A percentile compares a stretch with the other conserved stretches of the same genome.
Evolutionary conservation across 2,888 invertebrate genomes (phyloP).

Genomic region (Andrena camellia): DNA sequence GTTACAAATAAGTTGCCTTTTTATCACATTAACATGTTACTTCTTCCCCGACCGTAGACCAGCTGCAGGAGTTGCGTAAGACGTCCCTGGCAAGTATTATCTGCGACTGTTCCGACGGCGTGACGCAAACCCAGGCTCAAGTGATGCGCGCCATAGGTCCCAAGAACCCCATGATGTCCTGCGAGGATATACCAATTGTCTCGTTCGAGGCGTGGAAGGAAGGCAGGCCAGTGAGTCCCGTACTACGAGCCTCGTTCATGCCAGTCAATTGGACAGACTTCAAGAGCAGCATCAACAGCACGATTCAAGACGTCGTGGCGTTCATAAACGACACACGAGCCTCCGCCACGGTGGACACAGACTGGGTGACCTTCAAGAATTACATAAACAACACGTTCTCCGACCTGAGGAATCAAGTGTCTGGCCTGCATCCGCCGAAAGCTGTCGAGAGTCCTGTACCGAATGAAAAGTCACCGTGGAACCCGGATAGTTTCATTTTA

Average conservation of each 20-base stretch:
- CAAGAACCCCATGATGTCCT: conserved; percentile 88
- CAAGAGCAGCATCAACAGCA: conserved; percentile 71
- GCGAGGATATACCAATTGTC: conserved; percentile 87
- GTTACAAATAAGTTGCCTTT: not conserved
- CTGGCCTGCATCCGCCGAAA: conserved; percentile 49
- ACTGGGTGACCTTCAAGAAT: conserved; percentile 68
- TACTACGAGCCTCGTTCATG: conserved; percentile 8
- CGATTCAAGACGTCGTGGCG: conserved; percentile 66
- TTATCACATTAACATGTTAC: not conserved
- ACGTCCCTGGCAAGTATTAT: conserved; percentile 91
- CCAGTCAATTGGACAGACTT: conserved; percentile 65
- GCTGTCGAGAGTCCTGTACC: not conserved
- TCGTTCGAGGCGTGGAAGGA: conserved; percentile 88
- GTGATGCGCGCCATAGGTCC: conserved; percentile 89
- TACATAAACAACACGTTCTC: conserved; percentile 71
- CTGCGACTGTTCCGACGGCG: conserved; percentile 91
- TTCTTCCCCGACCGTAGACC: conserved; percentile 86
- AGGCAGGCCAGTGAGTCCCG: not conserved
- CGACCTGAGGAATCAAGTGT: conserved; percentile 69
- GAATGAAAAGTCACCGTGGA: not conserved
- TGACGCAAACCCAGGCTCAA: conserved; percentile 88
- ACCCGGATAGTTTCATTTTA: conserved; percentile 20
- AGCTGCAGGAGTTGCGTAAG: conserved; percentile 92
- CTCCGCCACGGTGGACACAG: conserved; percentile 39
- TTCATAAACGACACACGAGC: conserved; percentile 57